These are phyloP conservation scores for Pangasianodon gigas DNA, from an alignment of 2,113 vertebrate genomes.

Conservation along the genomic window DNA sequence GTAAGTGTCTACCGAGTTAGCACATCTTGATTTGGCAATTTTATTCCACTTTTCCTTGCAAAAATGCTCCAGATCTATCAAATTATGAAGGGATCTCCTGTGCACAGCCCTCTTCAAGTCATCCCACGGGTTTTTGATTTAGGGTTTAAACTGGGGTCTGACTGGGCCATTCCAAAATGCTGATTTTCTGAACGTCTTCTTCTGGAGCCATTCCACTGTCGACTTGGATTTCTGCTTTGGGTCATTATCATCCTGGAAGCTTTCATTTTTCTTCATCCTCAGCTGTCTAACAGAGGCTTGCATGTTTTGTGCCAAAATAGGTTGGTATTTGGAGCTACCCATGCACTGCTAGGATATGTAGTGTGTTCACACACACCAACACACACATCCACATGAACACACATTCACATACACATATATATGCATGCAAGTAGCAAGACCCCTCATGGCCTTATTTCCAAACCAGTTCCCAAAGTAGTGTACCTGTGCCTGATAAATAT, in stretches of 20 bases:
- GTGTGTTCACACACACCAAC: not conserved
- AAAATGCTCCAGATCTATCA: not conserved
- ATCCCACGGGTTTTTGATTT: not conserved
- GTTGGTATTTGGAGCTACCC: not conserved
- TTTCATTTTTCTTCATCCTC: not conserved
- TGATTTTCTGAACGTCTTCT: not conserved
- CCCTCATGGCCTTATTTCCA: conserved; percentile 21
- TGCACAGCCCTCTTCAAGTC: not conserved
- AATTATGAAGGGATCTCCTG: not conserved
- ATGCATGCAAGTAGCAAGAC: conserved; percentile 23
- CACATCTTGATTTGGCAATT: not conserved
- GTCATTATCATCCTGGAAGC: too few relatives aligned
- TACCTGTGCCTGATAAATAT: conserved; percentile 36
- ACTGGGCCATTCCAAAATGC: not conserved
- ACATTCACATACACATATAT: not conserved
- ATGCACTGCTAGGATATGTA: not conserved
- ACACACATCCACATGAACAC: not conserved
- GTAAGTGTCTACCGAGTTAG: not conserved
- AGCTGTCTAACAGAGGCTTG: not conserved
- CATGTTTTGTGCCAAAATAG: not conserved
- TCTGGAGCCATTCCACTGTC: too few relatives aligned
- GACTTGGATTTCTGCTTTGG: not conserved
- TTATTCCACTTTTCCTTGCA: not conserved
- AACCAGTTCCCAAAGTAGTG: conserved; percentile 35
- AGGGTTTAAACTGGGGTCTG: not conserved